A percentile compares a stretch with the other conserved stretches of the same genome.
Conservation (phyloP, 2,888 invertebrate species). For the Drosophila macrothrix region DNA sequence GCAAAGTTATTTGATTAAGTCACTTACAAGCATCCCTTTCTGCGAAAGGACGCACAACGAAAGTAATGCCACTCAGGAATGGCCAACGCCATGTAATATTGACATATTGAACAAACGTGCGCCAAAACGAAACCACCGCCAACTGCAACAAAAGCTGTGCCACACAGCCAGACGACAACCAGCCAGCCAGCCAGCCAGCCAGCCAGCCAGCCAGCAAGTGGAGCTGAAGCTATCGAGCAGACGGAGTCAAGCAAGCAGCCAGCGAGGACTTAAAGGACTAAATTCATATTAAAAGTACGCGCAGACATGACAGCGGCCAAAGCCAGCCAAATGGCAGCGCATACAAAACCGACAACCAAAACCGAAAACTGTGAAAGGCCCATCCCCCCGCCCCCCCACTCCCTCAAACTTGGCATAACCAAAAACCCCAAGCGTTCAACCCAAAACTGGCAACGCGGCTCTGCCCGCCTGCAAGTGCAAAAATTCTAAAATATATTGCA, state of each 20-base stretch:
- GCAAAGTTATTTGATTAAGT: slow-evolving; percentile 81
- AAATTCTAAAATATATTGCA: slow-evolving; percentile 77
- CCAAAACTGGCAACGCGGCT: slow-evolving; percentile 8
- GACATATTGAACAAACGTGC: slow-evolving; percentile 81
- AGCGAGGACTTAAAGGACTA: slow-evolving; percentile 76
- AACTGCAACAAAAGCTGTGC: slow-evolving; percentile 59
- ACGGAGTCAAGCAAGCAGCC: slow-evolving; percentile 15
- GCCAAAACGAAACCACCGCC: slow-evolving; percentile 51
- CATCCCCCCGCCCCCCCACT: background rate
- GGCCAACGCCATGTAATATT: slow-evolving; percentile 76
- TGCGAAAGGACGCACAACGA: slow-evolving; percentile 28
- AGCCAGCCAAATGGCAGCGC: slow-evolving; percentile 39
- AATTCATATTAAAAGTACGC: slow-evolving; percentile 79
- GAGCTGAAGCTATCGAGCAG: slow-evolving; percentile 17
- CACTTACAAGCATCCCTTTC: slow-evolving; percentile 68
- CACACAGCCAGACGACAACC: background rate
- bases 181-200: slow-evolving; percentile 1
- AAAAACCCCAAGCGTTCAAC: slow-evolving; percentile 13
- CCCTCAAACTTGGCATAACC: background rate
- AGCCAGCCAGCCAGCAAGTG: slow-evolving; percentile 6
- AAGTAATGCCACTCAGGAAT: slow-evolving; percentile 71
- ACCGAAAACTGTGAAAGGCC: slow-evolving; percentile 29
- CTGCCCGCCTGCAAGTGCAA: slow-evolving; percentile 52
- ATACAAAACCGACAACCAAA: slow-evolving; percentile 33
- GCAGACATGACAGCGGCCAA: slow-evolving; percentile 74